Conservation (phyloP, 2,113 vertebrate species). For the Aythya baeri region DNA sequence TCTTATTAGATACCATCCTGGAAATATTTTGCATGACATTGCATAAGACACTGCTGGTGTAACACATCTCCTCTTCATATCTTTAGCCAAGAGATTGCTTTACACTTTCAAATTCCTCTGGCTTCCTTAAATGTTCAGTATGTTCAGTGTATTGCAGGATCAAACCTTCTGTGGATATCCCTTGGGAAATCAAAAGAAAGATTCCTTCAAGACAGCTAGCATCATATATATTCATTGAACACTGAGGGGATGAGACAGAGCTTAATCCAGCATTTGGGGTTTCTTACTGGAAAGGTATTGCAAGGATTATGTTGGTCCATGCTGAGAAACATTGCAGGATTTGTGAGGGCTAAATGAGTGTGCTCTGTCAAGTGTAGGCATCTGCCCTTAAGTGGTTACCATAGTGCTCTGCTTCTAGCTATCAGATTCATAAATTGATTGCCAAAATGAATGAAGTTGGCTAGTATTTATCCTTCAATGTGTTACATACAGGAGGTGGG, state of each 20-base stretch:
- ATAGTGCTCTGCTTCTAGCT: not conserved
- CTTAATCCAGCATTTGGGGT: not conserved
- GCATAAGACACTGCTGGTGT: rapidly evolving
- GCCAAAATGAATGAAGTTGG: not conserved
- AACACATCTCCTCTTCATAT: not conserved
- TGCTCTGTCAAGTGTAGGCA: not conserved
- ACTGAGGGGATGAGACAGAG: not conserved
- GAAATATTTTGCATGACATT: not conserved
- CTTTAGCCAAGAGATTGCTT: not conserved
- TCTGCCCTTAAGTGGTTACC: not conserved
- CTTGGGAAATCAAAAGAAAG: slow-evolving; percentile 55
- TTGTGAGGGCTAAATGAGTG: not conserved
- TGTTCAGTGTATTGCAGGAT: not conserved
- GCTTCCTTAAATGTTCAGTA: not conserved
- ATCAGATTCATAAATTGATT: not conserved
- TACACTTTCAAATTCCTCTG: not conserved
- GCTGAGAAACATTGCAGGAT: not conserved
- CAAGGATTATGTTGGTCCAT: not conserved
- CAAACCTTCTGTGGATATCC: not conserved
- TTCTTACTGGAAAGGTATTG: not conserved
- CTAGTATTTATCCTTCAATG: not conserved
- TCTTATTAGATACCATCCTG: not conserved
- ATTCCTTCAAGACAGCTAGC: slow-evolving; percentile 48
- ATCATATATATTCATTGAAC: slow-evolving; percentile 38
- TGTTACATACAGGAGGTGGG: not conserved